A percentile compares a stretch with the other conserved stretches of the same genome.
Conservation (phyloP, 2,888 invertebrate genomes). For the Xylota sylvarum region DNA sequence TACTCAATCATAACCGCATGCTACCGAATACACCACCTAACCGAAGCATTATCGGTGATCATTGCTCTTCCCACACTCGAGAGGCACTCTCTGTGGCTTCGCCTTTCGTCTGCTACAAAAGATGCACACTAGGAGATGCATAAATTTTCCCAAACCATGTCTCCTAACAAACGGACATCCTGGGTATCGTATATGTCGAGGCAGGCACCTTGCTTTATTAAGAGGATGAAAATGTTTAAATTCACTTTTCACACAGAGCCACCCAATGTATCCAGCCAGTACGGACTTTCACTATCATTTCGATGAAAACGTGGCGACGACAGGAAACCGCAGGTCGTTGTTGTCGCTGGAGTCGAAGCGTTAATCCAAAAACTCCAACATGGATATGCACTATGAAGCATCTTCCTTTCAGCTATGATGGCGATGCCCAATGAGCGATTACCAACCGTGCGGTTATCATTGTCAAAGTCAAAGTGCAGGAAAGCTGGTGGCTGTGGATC, state of each 20-base stretch:
- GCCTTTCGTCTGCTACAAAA: conserved; percentile 2
- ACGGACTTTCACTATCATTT: conserved; percentile 62
- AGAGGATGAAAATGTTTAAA: conserved; percentile 39
- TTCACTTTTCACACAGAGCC: conserved; percentile 52
- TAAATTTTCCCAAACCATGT: conserved; percentile 4
- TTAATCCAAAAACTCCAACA: conserved; percentile 37
- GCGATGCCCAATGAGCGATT: conserved; percentile 57
- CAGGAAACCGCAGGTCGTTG: conserved; percentile 44
- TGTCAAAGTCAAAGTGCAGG: conserved; percentile 73
- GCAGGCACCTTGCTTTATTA: conserved; percentile 29
- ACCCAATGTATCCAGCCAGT: conserved; percentile 15
- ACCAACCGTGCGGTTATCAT: conserved; percentile 53
- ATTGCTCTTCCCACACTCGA: conserved; percentile 25
- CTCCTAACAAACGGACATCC: conserved; percentile 26
- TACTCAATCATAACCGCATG: conserved; percentile 35
- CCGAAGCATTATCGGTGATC: conserved; percentile 36
- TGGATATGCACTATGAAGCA: conserved; percentile 53
- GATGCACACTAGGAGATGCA: conserved; percentile 4
- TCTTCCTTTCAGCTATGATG: conserved; percentile 54
- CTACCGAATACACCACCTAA: conserved; percentile 39
- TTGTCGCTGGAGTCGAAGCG: conserved; percentile 27
- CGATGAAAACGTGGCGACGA: conserved; percentile 35
- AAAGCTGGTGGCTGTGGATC: conserved; percentile 44
- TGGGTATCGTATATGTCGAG: neutral
- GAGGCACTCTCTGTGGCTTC: neutral